phyloP scores from a whole-genome alignment of 2,113 vertebrate genomes.

The Cyprinus carpio region DNA sequence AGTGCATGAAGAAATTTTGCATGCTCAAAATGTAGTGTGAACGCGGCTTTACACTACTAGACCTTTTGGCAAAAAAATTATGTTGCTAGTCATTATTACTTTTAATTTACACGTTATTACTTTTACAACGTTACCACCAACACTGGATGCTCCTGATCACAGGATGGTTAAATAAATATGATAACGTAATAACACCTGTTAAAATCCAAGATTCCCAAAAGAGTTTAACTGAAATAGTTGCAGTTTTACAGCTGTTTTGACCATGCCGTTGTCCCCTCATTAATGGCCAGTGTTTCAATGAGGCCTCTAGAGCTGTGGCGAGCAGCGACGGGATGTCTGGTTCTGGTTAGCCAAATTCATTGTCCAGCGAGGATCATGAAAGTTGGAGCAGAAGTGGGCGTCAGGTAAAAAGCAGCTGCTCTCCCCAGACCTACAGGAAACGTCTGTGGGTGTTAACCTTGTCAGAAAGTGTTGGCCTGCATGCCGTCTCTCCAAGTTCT shows the following conservation, averaged over 20 bases:
- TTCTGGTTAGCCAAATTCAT: slow-evolving; percentile 58
- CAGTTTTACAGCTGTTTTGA: slow-evolving; percentile 6
- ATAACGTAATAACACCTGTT: not conserved
- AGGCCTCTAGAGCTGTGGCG: not conserved
- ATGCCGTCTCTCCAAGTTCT: slow-evolving; percentile 49
- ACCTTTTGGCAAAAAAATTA: no score
- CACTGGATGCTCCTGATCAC: no score
- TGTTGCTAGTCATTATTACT: no score
- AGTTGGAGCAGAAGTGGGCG: slow-evolving; percentile 72
- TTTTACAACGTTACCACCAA: no score
- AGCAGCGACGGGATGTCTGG: not conserved
- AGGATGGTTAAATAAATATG: not conserved
- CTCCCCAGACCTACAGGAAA: slow-evolving; percentile 71
- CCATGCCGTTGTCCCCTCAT: not conserved
- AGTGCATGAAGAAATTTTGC: no score
- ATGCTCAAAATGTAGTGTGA: no score
- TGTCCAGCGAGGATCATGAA: slow-evolving; percentile 60
- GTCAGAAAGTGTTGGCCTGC: slow-evolving; percentile 67
- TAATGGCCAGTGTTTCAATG: not conserved
- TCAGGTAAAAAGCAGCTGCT: slow-evolving; percentile 70
- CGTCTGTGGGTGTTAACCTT: slow-evolving; percentile 72
- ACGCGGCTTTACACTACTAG: no score
- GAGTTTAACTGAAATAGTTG: not conserved
- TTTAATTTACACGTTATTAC: no score
- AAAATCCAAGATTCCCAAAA: not conserved